These are phyloP conservation scores for Oligia latruncula DNA, from an alignment of 2,888 invertebrate genomes.

Conservation along the genomic window DNA sequence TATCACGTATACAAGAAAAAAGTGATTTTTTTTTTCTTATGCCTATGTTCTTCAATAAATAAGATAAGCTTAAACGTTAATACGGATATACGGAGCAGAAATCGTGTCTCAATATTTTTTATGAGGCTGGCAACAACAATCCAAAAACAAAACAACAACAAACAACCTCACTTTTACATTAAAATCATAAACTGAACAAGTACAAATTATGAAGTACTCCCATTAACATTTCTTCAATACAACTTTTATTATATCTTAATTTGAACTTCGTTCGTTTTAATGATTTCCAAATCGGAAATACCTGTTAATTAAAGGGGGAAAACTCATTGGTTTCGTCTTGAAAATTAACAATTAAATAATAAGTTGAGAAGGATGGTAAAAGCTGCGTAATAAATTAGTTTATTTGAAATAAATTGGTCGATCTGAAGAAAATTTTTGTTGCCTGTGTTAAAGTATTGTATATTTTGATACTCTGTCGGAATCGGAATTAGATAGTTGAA, in stretches of 20 bases:
- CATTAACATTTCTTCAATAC: slow-evolving; percentile 50
- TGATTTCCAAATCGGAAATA: slow-evolving; percentile 62
- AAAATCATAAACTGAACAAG: slow-evolving; percentile 51
- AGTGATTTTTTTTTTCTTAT: too few relatives aligned
- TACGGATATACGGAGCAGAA: neutral
- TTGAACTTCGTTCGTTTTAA: slow-evolving; percentile 58
- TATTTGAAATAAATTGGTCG: slow-evolving; percentile 56
- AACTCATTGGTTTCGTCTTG: slow-evolving; percentile 52
- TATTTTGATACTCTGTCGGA: slow-evolving; percentile 1
- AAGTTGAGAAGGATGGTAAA: slow-evolving; percentile 47
- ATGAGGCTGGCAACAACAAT: neutral
- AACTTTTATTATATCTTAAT: slow-evolving; percentile 64
- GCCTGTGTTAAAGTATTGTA: neutral
- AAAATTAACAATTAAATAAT: slow-evolving; percentile 64
- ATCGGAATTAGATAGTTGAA: neutral
- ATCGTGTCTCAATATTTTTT: neutral
- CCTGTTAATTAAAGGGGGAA: slow-evolving; percentile 65
- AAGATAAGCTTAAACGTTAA: neutral
- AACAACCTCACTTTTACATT: slow-evolving; percentile 49
- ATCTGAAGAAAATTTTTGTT: slow-evolving; percentile 25
- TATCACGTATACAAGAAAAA: neutral
- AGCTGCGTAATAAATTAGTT: slow-evolving; percentile 53
- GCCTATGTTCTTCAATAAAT: neutral
- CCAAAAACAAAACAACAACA: slow-evolving; percentile 28
- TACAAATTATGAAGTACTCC: slow-evolving; percentile 28